phyloP scores from a whole-genome alignment of 2,113 vertebrate genomes.

The Atlantisia rogersi region DNA sequence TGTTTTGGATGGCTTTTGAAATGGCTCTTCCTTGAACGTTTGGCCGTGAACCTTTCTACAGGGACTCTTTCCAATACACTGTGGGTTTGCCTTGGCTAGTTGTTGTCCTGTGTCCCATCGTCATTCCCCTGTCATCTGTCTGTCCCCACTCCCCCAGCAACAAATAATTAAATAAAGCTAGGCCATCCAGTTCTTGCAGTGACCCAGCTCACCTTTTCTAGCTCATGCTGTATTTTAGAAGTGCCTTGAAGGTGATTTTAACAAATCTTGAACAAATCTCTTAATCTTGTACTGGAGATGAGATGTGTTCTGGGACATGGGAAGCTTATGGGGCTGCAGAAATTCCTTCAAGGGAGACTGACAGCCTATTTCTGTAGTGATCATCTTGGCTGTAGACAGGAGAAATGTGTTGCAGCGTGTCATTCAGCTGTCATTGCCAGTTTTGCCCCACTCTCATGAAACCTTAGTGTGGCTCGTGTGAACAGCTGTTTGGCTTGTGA shows the following conservation, averaged over 20 bases:
- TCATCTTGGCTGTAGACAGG: background rate
- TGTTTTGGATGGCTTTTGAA: background rate
- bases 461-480: fast-evolving
- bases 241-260: background rate
- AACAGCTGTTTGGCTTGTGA: background rate
- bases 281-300: background rate
- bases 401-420: background rate
- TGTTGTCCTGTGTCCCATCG: too few relatives aligned
- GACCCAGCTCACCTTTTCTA: background rate
- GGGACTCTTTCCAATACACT: background rate
- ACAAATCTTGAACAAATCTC: background rate
- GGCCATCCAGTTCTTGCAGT: background rate
- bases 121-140: too few relatives aligned
- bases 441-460: background rate
- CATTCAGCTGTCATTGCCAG: background rate
- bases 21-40: background rate
- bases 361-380: background rate
- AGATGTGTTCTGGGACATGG: background rate
- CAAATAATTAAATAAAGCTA: background rate
- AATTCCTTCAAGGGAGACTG: background rate
- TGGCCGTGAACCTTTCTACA: background rate
- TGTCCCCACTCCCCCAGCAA: background rate
- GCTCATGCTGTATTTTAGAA: background rate
- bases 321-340: background rate
- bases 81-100: background rate